phyloP scores from a whole-genome alignment of 2,113 vertebrate genomes.

The Prinia subflava region DNA sequence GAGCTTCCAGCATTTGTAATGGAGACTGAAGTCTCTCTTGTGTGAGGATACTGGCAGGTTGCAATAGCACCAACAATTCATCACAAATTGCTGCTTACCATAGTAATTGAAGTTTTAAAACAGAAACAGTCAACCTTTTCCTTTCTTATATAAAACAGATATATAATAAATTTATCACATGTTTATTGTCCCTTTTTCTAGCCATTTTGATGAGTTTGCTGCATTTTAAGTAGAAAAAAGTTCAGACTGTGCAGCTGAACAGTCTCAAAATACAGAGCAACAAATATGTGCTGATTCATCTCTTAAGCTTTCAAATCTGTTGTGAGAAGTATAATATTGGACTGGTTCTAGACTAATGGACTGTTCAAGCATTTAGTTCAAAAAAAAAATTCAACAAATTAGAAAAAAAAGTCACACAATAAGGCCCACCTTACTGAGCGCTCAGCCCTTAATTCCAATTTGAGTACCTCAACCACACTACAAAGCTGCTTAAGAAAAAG shows the following conservation, averaged over 20 bases:
- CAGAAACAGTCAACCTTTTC: background rate
- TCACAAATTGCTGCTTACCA: background rate
- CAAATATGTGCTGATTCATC: fast-evolving
- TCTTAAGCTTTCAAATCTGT: background rate
- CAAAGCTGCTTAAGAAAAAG: background rate
- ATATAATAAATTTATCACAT: background rate
- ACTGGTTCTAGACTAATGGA: background rate
- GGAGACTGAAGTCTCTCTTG: background rate
- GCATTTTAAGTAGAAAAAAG: background rate
- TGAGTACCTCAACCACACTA: background rate
- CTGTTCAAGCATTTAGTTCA: background rate
- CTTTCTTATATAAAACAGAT: background rate
- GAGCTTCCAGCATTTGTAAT: background rate
- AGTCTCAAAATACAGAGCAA: background rate
- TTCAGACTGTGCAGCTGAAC: background rate
- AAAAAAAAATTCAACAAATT: too few relatives aligned
- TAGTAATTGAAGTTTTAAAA: background rate
- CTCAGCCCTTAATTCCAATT: background rate
- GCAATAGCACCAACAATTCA: background rate
- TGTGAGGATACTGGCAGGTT: background rate
- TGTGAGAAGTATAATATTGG: background rate
- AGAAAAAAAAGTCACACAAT: fast-evolving
- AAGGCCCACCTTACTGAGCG: background rate
- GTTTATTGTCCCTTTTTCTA: background rate
- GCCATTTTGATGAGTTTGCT: background rate